Conservation (phyloP, 2,888 invertebrate species). For the Teleogryllus oceanicus region DNA sequence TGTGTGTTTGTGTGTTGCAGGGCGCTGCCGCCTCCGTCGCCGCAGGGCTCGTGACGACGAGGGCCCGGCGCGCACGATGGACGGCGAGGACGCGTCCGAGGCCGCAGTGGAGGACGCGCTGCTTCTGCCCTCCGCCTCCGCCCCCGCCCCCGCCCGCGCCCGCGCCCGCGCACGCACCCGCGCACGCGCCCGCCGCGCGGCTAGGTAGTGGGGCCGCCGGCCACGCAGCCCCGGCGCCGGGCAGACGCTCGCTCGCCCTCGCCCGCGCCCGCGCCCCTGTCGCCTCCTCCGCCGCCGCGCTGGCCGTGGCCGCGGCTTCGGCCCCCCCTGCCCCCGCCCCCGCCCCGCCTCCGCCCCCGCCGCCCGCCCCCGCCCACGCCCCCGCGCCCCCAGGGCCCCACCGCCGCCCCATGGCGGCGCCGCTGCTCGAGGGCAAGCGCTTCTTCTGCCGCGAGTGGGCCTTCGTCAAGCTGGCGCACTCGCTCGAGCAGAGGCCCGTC, state of each 20-base stretch:
- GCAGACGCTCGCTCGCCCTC: not conserved
- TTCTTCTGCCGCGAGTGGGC: constrained; percentile 96
- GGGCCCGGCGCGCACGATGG: constrained; percentile 39
- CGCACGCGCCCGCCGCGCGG: not conserved
- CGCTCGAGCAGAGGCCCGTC: constrained; percentile 79
- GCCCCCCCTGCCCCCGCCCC: not conserved
- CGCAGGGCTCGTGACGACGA: too few relatives aligned
- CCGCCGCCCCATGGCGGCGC: constrained; percentile 22
- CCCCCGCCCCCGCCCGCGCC: not conserved
- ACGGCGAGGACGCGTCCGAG: constrained; percentile 24
- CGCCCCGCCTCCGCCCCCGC: not conserved
- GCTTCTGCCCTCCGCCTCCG: not conserved
- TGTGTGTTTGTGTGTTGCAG: too few relatives aligned
- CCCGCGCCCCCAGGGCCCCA: not conserved
- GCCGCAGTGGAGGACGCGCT: constrained; percentile 11
- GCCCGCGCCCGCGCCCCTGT: not conserved
- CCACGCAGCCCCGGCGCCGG: not conserved
- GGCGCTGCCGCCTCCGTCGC: too few relatives aligned
- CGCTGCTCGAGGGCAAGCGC: constrained; percentile 52
- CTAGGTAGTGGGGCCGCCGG: too few relatives aligned
- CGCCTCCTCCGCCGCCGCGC: not conserved
- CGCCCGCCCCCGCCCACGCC: not conserved
- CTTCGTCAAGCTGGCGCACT: constrained; percentile 87
- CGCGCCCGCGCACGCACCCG: not conserved
- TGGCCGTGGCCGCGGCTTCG: not conserved